Percentiles rank a stretch among this genome's conserved stretches.
phyloP scores from a whole-genome alignment of 2,888 invertebrate genomes.

The Drosophila pseudotakahashii region DNA sequence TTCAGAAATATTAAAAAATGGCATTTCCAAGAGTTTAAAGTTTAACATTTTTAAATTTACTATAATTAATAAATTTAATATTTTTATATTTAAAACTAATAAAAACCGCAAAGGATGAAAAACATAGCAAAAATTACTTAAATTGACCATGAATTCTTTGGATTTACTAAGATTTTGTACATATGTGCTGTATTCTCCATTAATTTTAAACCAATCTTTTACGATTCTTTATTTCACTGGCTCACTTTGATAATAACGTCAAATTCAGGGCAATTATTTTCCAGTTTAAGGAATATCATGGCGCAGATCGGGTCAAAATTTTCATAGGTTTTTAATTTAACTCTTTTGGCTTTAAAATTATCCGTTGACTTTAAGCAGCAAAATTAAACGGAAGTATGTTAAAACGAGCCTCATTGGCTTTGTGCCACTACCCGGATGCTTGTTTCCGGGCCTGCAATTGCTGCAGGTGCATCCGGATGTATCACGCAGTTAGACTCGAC shows the following conservation, averaged over 20 bases:
- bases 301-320: conserved; percentile 2
- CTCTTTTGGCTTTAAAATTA: conserved; percentile 29
- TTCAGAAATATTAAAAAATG: too few relatives aligned
- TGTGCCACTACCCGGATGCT: conserved; percentile 32
- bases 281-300: conserved; percentile 1
- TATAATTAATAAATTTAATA: too few relatives aligned
- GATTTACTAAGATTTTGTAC: too few relatives aligned
- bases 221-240: background rate
- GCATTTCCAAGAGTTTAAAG: too few relatives aligned
- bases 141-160: too few relatives aligned
- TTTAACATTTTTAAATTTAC: too few relatives aligned
- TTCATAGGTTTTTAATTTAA: conserved; percentile 10
- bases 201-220: too few relatives aligned
- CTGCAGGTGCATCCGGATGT: conserved; percentile 16
- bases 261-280: background rate
- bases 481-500: background rate
- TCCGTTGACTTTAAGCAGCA: conserved; percentile 13
- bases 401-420: conserved; percentile 42
- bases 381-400: conserved; percentile 44
- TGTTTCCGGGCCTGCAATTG: conserved; percentile 28
- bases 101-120: too few relatives aligned
- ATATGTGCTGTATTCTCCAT: too few relatives aligned
- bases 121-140: too few relatives aligned
- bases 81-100: too few relatives aligned
- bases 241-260: conserved; percentile 4